Evolutionary conservation across 2,888 invertebrate species (phyloP).

Genomic region (Coelogynopora nodosa): DNA sequence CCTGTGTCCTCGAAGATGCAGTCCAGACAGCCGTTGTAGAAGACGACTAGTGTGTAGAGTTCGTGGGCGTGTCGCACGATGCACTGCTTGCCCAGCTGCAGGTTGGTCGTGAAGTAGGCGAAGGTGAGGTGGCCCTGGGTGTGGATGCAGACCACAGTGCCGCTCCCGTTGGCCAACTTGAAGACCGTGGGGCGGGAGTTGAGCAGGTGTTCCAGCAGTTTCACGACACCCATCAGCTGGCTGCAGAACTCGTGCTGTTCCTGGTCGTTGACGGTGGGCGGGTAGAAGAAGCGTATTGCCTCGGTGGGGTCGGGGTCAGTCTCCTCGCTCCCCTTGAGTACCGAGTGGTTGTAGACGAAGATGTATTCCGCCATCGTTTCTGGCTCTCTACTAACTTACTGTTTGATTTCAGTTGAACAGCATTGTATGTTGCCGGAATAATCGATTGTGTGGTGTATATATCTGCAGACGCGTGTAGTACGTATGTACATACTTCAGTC

Average conservation of each 20-base stretch:
- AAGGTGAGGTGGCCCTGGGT: neutral
- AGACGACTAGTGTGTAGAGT: neutral
- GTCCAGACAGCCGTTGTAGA: constrained; percentile 22
- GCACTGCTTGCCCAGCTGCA: neutral
- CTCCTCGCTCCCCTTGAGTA: constrained; percentile 25
- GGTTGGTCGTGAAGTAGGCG: constrained; percentile 5
- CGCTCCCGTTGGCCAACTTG: neutral
- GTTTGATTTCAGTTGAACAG: too few relatives aligned
- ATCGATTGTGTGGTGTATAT: too few relatives aligned
- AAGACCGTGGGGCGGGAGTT: constrained; percentile 10
- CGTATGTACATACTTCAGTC: too few relatives aligned
- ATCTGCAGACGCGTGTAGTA: too few relatives aligned
- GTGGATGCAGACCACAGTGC: constrained; percentile 29
- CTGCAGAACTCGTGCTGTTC: constrained; percentile 17
- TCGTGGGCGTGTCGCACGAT: constrained; percentile 1
- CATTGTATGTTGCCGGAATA: too few relatives aligned
- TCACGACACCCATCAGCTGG: constrained; percentile 26
- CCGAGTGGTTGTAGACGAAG: constrained; percentile 28
- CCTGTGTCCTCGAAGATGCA: neutral
- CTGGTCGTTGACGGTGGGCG: neutral
- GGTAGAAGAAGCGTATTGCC: constrained; percentile 34
- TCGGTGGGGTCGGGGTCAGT: constrained; percentile 27
- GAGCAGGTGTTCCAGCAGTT: constrained; percentile 14
- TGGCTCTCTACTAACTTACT: too few relatives aligned
- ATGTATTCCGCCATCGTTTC: constrained; percentile 34